Evolutionary conservation across 1,140 invertebrate genomes (phyloP), one percentile per base, ranked within the genome.

Genomic region (Hylaeus volcanicus): DNA sequence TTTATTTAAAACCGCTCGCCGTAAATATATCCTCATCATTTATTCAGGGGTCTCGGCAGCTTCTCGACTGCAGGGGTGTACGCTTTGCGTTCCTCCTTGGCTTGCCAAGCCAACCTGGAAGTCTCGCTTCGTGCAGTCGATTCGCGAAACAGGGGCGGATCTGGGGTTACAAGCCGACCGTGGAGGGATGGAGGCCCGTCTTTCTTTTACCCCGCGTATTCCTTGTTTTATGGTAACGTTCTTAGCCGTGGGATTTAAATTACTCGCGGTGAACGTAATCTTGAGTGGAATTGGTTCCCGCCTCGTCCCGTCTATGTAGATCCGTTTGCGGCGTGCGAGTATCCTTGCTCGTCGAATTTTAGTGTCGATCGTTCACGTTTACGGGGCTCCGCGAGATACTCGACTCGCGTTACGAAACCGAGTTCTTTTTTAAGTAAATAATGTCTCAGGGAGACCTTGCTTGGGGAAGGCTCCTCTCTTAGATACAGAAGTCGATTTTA

Each of bases 1-100:
- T 93, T 93, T 93, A 93, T 93, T 93, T 93, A 93, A 93, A 93
- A 93, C 90, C 89, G 88, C 91, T 90, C 90, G 87, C 90, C 92
- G 92, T 93, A 93, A 93, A 93, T 93, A 93, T 92, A 92, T 91
- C 90, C 91, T 89, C 88, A 92, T 93, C 86, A 92, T 90, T 93
- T 93, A 93, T 93, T 93, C 93, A 93, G 83, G 72, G 83, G 86
- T 26, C 86, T 87, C 81, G 85, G 82, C 87, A 90, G 91, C 88
- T 82, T 75, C 88, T 84, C 84, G 79, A 63, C 73, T 81, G 83
- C 55, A 81, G 78, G 84, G 85, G 66, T 82, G 72, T 88, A 90
- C 89, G 89, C 90, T 90, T 83, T 88, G 87, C 88, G 82, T 89
- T 89, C 86, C 87, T 86, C 77, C 87, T 72, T 82, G 74, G 77